phyloP scores from a whole-genome alignment of 1,140 invertebrate genomes.

The Habropoda laboriosa region DNA sequence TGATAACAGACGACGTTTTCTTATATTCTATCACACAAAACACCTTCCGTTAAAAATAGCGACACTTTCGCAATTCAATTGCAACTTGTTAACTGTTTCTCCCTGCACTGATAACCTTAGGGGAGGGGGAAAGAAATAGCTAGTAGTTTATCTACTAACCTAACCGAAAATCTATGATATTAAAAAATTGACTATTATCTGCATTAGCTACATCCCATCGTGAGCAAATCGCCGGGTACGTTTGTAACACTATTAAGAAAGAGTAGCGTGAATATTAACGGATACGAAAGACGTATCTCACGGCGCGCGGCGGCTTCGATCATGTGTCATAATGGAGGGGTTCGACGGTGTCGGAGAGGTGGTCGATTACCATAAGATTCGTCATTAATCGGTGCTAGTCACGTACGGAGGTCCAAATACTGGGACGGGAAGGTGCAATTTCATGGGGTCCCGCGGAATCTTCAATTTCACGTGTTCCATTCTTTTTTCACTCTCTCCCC shows the following conservation, averaged over 20 bases:
- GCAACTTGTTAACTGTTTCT: too few species aligned
- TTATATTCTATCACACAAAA: too few species aligned
- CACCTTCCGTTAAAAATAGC: too few species aligned
- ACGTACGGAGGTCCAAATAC: constrained; percentile 43
- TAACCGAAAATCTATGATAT: too few species aligned
- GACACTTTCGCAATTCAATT: too few species aligned
- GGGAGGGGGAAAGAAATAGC: too few species aligned
- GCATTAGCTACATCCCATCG: not conserved
- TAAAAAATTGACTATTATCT: not conserved
- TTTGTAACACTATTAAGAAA: not conserved
- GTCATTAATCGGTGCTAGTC: constrained; percentile 34
- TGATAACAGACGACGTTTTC: too few species aligned
- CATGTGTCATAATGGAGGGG: constrained; percentile 32
- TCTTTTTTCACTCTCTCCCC: constrained; percentile 15
- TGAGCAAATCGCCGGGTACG: not conserved
- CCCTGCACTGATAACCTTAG: too few species aligned
- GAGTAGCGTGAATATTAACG: not conserved
- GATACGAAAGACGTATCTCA: constrained; percentile 16
- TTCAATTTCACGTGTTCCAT: constrained; percentile 23
- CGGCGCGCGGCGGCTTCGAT: not conserved
- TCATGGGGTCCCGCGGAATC: constrained; percentile 42
- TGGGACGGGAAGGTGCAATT: constrained; percentile 33
- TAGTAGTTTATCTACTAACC: too few species aligned
- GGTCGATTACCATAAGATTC: constrained; percentile 11
- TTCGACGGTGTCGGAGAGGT: constrained; percentile 1